These are phyloP conservation scores for Ischnura elegans DNA, from an alignment of 2,888 invertebrate genomes.

Conservation along the genomic window DNA sequence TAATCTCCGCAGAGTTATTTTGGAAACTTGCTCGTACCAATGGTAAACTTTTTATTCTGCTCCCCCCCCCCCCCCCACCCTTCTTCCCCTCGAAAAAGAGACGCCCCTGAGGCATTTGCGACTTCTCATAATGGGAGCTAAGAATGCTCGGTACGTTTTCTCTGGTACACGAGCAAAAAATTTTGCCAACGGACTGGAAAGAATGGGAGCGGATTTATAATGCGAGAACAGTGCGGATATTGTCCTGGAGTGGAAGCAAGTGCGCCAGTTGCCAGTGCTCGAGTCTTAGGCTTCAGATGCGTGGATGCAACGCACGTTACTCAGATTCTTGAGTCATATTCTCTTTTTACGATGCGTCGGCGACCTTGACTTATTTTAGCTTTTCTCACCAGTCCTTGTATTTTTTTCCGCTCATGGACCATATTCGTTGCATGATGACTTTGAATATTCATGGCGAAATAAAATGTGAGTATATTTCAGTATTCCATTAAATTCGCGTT, in stretches of 20 bases:
- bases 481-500: too few relatives aligned
- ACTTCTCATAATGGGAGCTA: conserved; percentile 27
- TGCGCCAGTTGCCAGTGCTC: not conserved
- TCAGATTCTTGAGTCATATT: not conserved
- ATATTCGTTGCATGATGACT: too few relatives aligned
- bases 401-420: too few relatives aligned
- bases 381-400: too few relatives aligned
- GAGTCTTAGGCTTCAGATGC: not conserved
- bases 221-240: not conserved
- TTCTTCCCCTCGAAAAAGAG: not conserved
- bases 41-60: not conserved
- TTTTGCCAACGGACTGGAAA: not conserved
- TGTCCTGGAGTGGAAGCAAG: not conserved
- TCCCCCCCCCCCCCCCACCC: not conserved
- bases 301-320: not conserved
- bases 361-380: too few relatives aligned
- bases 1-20: conserved; percentile 33
- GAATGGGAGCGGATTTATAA: conserved; percentile 17
- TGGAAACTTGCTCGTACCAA: conserved; percentile 28
- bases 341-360: not conserved
- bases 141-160: conserved; percentile 5
- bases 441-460: too few relatives aligned
- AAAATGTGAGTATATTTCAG: too few relatives aligned
- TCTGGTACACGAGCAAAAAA: not conserved
- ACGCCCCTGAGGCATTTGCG: not conserved